Base-by-base conservation (phyloP, 1,140 invertebrate species). In the Brachionus rubens region DNA sequence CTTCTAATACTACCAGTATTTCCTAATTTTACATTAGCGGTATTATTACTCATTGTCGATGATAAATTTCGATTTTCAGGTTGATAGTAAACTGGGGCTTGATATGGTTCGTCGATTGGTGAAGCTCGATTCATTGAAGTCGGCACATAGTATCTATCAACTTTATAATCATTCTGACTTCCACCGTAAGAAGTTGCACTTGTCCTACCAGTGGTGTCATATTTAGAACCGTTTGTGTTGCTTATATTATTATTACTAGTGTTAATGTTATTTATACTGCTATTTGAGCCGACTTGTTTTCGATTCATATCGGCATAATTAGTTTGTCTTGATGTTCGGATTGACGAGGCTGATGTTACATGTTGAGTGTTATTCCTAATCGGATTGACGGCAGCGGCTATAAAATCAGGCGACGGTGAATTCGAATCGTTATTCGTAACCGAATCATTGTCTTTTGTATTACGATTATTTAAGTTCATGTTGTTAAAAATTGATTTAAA, bases 401-500 rank as follows among this genome's bases (percentile, higher is more conserved):
- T 50, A 40, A 72, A 72, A 30, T 72, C 68, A 5, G 68, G 68
- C 12, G 68, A 72, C 14, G 68, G 68, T 16, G 68, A 72, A 33
- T 48, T 72, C 4, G 68, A 48, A 1, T 72, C 68, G 16, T 50
- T 50, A 28, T 72, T 48, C 16, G 4, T 43, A 2, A 43, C 59
- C 33, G 59, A 24, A 16, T 65, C 40, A 21, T 65, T 62, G 28
- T 62, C 56, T 40, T 62, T 62, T 10, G 33, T 12, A n/a, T n/a
- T 36, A 0, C 59, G 36, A 65, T 48, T 54, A 46, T 54, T 54
- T 6, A 48, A 16, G 14, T 54, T 54, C 68, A 50, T 48, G 14
- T 50, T 72, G 28, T 36, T 72, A 33, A 72, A 72, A 40, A 72
- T 50, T n/a, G 68, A 48, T 41, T 72, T 72, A 36, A 72, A 72